Base-by-base conservation (phyloP, 2,888 invertebrate genomes). In the Nephrocerus scutellatus region DNA sequence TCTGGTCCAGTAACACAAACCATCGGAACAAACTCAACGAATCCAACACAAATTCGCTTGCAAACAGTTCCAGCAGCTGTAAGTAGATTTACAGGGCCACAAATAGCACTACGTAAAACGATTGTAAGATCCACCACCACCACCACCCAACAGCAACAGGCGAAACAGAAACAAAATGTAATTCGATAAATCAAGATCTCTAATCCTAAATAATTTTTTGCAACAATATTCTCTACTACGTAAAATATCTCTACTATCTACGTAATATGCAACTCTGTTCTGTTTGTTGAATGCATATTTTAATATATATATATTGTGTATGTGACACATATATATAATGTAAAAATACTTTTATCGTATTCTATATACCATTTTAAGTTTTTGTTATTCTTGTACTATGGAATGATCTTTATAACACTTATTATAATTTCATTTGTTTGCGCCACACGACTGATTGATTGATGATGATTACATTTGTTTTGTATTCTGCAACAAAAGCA, bases 11-110 rank as follows among this genome's bases (percentile, higher is more conserved):
- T 60, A 50, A 64, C 63, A 54, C 71, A 70, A 54, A 68, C 66
- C 50, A 60, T 68, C 52, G 72, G 76, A 55, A 57, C 62, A 49
- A 72, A 77, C 59, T 72, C 74, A 63, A 73, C 76, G 55, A 77
- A 73, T 62, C 69, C 77, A 62, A 80, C 80, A 66, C 79, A 84
- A 64, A 83, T 87, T 72, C 81, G 89, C 65, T 79, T 89, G 70
- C 86, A 88, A 72, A 82, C 88, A 61, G 82, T 88, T 71, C 82
- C 85, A 71, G 79, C 84, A 73, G 79, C 84, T 73, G 85, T 86
- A 80, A 84, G 84, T 83, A 80, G 80, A 79, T 79, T 76, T 72
- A 72, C 73, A 66, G 73, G 74, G 59, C 73, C 74, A 68, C 70
- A 73, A 64, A 73, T 75, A 71, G 71, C 75, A 65, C 70, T 75